Evolutionary conservation across 2,113 vertebrate genomes (phyloP), one percentile per base, ranked within the genome.

Genomic region (Falcunculus frontatus): DNA sequence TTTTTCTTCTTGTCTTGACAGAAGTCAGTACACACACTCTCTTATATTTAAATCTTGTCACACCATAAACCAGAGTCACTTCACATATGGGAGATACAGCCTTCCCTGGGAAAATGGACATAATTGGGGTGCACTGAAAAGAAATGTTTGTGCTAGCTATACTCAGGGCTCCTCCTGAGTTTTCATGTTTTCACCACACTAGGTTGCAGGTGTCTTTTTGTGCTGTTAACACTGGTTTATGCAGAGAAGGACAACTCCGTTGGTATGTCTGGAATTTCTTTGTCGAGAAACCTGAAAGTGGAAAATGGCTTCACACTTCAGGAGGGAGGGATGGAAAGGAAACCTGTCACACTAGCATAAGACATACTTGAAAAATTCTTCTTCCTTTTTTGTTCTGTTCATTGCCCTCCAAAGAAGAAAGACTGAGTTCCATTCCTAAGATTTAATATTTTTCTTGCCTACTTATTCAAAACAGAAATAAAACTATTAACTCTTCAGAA

Each of bases 371-470:
- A 65, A 30, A 57, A 47, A 60, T 37, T 46, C 27, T 22, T 88
- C 32, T 65, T 68, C 44, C 32, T 52, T 92, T 72, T 84, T 39
- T 29, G 59, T 77, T 90, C 19, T 95, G 30, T 84, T 84, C 65
- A 65, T 96, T 96, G 81, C 55, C 19, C 20, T 89, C 77, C 55
- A 86, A 63, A 80, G 23, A 21, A 68, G 74, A 82, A 95, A 95
- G 79, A 56, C 74, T 77, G 47, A 84, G 35, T 80, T 88, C 33
- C 70, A 75, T 95, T 91, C 17, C n/a, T 55, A 80, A 74, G 49
- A 78, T 30, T 87, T 85, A 82, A 52, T 88, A 11, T 64, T 90
- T 68, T 95, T 81, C 74, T 78, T 62, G 16, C 33, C 57, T 74
- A 23, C 69, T 46, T 75, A 60, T 78, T 74, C 56, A 79, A 75